These are phyloP conservation scores for Chloropsis hardwickii DNA, from an alignment of 2,113 vertebrate species.

Conservation along the genomic window DNA sequence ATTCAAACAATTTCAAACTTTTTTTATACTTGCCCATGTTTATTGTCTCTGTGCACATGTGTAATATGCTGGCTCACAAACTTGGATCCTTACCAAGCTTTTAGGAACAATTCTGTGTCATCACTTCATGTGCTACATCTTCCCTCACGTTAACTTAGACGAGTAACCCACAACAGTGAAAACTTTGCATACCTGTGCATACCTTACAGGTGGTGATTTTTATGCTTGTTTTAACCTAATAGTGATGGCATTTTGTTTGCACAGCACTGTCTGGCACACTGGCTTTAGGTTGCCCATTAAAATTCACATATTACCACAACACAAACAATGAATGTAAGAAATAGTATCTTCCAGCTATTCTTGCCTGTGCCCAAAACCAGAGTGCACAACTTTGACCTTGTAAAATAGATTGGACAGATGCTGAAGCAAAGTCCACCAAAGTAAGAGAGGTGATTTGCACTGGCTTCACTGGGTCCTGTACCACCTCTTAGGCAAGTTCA, in stretches of 20 bases:
- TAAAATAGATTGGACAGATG: neutral
- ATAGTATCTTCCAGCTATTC: neutral
- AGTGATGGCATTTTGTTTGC: neutral
- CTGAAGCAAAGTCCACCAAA: neutral
- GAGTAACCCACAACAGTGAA: neutral
- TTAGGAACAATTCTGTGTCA: neutral
- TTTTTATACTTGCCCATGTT: neutral
- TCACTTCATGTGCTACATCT: neutral
- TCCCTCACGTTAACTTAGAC: neutral
- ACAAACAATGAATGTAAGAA: neutral
- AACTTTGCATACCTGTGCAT: neutral
- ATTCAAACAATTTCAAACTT: neutral
- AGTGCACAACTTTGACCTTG: neutral
- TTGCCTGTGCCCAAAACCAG: neutral
- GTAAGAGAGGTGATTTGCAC: neutral
- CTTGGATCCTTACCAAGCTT: neutral
- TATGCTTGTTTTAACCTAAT: neutral
- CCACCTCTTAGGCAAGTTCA: neutral
- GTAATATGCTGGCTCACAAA: neutral
- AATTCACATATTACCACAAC: neutral
- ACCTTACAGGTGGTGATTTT: neutral
- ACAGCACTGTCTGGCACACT: neutral
- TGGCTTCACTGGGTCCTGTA: neutral
- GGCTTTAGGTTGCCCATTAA: neutral
- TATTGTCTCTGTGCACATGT: neutral